Base-by-base conservation (phyloP, 1,140 invertebrate genomes). In the Pentalonia nigronervosa region DNA sequence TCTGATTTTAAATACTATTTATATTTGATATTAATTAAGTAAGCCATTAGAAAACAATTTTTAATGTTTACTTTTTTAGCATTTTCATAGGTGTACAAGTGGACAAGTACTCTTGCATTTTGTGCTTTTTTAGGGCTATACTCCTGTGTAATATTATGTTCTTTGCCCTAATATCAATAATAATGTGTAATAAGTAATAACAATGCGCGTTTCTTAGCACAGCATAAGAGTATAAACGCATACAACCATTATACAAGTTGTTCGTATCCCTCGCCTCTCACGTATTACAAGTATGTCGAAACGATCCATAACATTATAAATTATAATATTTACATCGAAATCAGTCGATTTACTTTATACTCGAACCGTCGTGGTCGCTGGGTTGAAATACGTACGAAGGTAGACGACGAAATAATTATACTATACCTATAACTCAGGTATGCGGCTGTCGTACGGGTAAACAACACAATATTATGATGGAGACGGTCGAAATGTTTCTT, bases 271-370 rank as follows among this genome's bases (percentile, higher is more conserved):
- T 84, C 23, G 83, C 83, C 23, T 25, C 20, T 36, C 30, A 45
- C 86, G 47, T 48, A 48, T 41, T 36, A 7, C 20, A n/a, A 7
- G n/a, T 23, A 34, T 56, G 20, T 56, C 34, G 48, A 45, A 67
- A 67, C 30, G 14, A 67, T n/a, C 60, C 60, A n/a, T n/a, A 86
- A 86, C 23, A 84, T 41, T 86, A 4, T 50, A 86, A 47, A 41
- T 41, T 41, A 41, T 41, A 41, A 41, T 41, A 4, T 30, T 47
- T 47, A 17, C 23, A 47, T 50, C 2, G 87, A 53, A 88, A 88
- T 88, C 47, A 20, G 50, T 56, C 88, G 88, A 89, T 89, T 89
- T 89, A 56, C 88, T 50, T 89, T 34, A 89, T 89, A 56, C 50
- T 34, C 88, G 34, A 36, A 34, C 86, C 86, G 47, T 21, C 17